Evolutionary conservation across 2,113 vertebrate species (phyloP).

Genomic region (Cryptoleucopteryx plumbea): DNA sequence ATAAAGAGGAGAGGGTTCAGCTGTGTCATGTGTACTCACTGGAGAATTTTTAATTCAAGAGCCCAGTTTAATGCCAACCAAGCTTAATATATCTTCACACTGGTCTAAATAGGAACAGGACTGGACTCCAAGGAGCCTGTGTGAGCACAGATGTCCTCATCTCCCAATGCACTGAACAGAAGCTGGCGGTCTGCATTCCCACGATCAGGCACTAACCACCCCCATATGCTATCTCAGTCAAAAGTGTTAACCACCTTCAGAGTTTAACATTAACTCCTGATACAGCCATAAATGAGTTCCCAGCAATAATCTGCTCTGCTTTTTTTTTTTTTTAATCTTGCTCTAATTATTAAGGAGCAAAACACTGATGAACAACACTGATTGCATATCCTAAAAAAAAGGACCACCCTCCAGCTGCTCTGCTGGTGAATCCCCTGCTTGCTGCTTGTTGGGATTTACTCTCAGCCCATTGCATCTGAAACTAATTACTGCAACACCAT

Average conservation of each 20-base stretch:
- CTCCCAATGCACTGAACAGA: background rate
- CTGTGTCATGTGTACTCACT: background rate
- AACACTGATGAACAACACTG: constrained; percentile 40
- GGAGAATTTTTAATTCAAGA: background rate
- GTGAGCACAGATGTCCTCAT: background rate
- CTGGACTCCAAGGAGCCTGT: background rate
- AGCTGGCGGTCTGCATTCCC: background rate
- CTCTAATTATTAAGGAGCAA: constrained; percentile 40
- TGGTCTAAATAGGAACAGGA: background rate
- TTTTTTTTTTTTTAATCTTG: background rate
- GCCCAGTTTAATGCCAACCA: background rate
- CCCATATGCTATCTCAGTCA: background rate
- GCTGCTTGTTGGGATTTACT: constrained; percentile 53
- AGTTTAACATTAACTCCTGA: background rate
- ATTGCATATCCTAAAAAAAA: constrained; percentile 7
- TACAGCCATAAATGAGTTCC: background rate
- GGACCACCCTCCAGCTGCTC: constrained; percentile 43
- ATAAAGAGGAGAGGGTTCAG: background rate
- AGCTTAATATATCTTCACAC: background rate
- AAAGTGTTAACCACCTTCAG: constrained; percentile 14
- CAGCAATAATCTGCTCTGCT: background rate
- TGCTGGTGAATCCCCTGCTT: constrained; percentile 41
- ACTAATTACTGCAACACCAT: constrained; percentile 19
- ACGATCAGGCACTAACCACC: background rate
- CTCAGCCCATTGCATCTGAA: constrained; percentile 12